Evolutionary conservation across 1,140 invertebrate species (phyloP), one percentile per base, ranked within the genome.

Genomic region (Halyomorpha halys): DNA sequence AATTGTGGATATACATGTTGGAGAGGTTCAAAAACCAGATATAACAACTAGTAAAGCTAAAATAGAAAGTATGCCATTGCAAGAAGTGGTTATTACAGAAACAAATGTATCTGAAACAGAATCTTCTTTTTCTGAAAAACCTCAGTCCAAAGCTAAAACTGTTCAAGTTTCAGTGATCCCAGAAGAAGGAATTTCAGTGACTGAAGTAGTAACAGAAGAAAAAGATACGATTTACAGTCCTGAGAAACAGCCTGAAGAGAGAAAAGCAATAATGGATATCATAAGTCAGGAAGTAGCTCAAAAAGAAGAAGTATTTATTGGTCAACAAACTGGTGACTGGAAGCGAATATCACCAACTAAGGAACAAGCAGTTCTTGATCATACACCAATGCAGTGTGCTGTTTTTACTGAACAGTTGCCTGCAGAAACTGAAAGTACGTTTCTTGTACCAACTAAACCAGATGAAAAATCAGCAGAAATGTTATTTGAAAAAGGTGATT

Each of bases 131-230:
- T 71, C 75, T 64, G 68, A 69, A 49, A 72, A 76, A 56, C 64
- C 76, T 3, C 77, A 76, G 73, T 79, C 80, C n/a, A 76, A 81
- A 53, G 62, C 62, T 19, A 80, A 82, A 69, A 72, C 70, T 30
- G 75, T 76, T 9, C 70, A 70, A 53, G 65, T 82, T 53, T 68
- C 65, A 14, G 79, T 80, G 67, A 72, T 74, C 63, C 74, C 78
- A 72, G 74, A 74, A 56, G 71, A 79, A 73, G 69, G 76, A 68
- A 47, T 82, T 11, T 71, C 75, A 65, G 71, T 82, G 3, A 75
- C 69, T 0, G 70, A 80, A 70, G 75, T 78, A 5, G 70, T 76
- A 62, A 60, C 75, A 8, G 73, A 78, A 64, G 77, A 82, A 51
- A 81, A 78, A 56, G 72, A 74, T 69, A 74, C 61, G 23, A 44